Evolutionary conservation across 2,113 vertebrate genomes (phyloP).

Genomic region (Aegithalos caudatus): DNA sequence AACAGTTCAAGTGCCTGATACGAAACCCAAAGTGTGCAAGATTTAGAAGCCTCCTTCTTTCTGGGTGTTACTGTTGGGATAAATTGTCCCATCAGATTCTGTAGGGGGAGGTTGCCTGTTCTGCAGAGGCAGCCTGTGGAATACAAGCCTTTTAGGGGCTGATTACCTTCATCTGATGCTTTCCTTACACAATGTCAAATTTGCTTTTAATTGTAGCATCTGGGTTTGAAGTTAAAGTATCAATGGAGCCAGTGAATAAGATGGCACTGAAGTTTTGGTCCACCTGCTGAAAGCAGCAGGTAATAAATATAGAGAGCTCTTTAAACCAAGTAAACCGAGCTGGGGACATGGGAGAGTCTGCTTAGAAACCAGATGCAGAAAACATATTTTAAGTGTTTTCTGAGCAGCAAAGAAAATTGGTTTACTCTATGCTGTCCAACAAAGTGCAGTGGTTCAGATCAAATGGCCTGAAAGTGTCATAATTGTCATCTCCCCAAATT

Average conservation of each 20-base stretch:
- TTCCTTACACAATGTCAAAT: slow-evolving; percentile 32
- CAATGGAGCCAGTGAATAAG: not conserved
- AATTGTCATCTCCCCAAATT: slow-evolving; percentile 20
- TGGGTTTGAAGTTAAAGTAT: slow-evolving; percentile 20
- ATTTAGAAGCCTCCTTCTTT: slow-evolving; percentile 50
- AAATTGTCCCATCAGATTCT: slow-evolving; percentile 34
- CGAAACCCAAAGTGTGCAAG: slow-evolving; percentile 71
- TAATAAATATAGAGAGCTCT: not conserved
- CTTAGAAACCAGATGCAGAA: slow-evolving; percentile 15
- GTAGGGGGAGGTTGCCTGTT: slow-evolving; percentile 17
- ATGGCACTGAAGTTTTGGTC: slow-evolving; percentile 37
- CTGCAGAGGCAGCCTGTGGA: slow-evolving; percentile 19
- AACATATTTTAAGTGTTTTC: slow-evolving; percentile 14
- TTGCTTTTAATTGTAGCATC: slow-evolving; percentile 54
- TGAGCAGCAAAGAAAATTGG: slow-evolving; percentile 36
- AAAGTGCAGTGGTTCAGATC: slow-evolving; percentile 52
- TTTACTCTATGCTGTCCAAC: slow-evolving; percentile 55
- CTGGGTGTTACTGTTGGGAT: slow-evolving; percentile 53
- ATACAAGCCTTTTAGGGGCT: not conserved
- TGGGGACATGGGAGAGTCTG: slow-evolving; percentile 17
- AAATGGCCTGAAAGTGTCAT: slow-evolving; percentile 6
- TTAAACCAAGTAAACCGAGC: slow-evolving; percentile 28
- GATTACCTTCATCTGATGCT: slow-evolving; percentile 39
- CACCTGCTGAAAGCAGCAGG: not conserved
- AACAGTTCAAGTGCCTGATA: slow-evolving; percentile 81